A percentile compares a stretch with the other conserved stretches of the same genome.
Conservation (phyloP, 1,140 invertebrate species). For the Penaeus chinensis region DNA sequence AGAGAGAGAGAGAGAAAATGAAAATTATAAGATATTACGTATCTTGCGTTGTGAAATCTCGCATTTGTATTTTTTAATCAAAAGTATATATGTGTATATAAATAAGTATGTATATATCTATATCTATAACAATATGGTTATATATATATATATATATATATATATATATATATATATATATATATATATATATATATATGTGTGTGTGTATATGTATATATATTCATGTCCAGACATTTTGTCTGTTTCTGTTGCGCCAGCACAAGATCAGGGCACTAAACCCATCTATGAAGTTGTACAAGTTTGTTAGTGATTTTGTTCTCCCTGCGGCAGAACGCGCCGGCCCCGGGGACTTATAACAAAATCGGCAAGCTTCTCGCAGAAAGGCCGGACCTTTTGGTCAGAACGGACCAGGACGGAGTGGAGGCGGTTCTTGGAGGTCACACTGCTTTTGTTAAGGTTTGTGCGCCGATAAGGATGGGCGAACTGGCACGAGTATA, state of each 20-base stretch:
- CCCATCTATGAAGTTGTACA: neutral
- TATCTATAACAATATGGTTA: no score
- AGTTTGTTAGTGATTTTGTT: neutral
- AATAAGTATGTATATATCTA: no score
- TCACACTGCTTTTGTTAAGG: conserved; percentile 45
- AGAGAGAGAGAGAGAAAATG: no score
- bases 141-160: no score
- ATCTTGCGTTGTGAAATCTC: no score
- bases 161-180: no score
- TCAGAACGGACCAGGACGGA: conserved; percentile 31
- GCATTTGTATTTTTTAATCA: no score
- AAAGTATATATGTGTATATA: no score
- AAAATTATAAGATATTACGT: no score
- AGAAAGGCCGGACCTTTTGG: conserved; percentile 4
- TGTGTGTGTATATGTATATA: no score
- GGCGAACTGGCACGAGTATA: neutral
- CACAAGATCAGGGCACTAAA: neutral
- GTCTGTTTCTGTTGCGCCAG: neutral
- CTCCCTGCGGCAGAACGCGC: neutral
- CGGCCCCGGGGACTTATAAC: conserved; percentile 22
- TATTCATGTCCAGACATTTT: neutral
- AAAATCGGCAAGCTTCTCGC: conserved; percentile 34
- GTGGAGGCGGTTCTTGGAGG: conserved; percentile 11
- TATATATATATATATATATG: no score
- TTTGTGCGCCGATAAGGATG: neutral